Base-by-base conservation (phyloP, 2,113 vertebrate genomes). In the Rattus rattus region DNA sequence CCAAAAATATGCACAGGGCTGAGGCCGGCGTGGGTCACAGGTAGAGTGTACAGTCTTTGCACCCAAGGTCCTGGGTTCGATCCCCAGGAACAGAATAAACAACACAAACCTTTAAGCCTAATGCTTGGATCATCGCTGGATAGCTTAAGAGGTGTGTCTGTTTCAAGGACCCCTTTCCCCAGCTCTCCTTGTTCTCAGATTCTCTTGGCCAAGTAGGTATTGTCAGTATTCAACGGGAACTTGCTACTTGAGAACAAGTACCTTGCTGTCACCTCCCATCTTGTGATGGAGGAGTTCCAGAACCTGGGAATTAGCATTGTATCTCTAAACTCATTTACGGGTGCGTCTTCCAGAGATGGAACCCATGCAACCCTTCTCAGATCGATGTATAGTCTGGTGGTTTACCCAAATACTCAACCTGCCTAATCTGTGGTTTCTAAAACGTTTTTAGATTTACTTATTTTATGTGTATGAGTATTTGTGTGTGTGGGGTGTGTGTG, bases 341-440 rank as follows among this genome's bases (percentile, higher is more conserved):
- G 83, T 88, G 49, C 30, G 11, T 70, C 70, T 97, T 87, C 70
- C 63, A 52, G 84, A 89, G 76, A 88, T 88, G 65, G 88, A 93
- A 91, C 88, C 94, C 61, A 84, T 49, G 49, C 88, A 77, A 17
- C 54, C 80, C 0, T 84, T 88, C 85, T 30, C 33, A 88, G 75
- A 85, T 76, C 95, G 77, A 88, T n/a, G 14, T 24, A 80, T 83
- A 96, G 76, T 92, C 79, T 77, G 22, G 13, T 77, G 22, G 13
- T 92, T 94, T 95, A 76, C 90, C 76, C 39, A 96, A 79, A 95
- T 88, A 87, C 75, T 90, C 87, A 39, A n/a, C 43, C 54, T n/a
- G 26, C 90, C 90, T 61, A 81, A 92, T 87, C 43, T 94, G 56
- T 56, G n/a, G 0, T 84, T 84, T 84, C 81, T 63, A 63, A 63